Base-by-base conservation (phyloP, 2,888 invertebrate species). In the Catocala fraxini region DNA sequence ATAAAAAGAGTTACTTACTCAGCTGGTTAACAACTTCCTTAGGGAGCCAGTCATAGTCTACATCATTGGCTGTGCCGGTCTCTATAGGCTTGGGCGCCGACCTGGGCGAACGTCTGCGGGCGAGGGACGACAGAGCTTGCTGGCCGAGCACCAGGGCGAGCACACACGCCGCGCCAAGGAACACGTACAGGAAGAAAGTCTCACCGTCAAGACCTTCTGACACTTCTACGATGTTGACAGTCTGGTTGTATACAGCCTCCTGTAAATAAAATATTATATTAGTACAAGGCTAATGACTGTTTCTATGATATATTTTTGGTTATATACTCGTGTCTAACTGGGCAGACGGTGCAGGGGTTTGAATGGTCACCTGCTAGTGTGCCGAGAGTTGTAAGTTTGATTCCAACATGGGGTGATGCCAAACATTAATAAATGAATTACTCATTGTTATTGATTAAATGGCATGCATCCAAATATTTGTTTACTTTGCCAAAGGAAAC, bases 31-130 rank as follows among this genome's bases (percentile, higher is more conserved):
- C 95, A 69, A 97, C 97, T 90, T 98, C 98, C 84, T 97, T 97
- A 46, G 99, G 99, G 84, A 99, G 95, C 99, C 99, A 99, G 80
- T 99, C 99, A 85, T 98, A 99, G 91, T 99, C 99, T 4, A 99
- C 98, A 90, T 98, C 98, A 82, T 97, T 97, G 65, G 96, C 96
- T 0, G 99, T 99, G 69, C 99, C 99, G 78, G 98, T 97, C 93
- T 99, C 99, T 5, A 98, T 96, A 46, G 96, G 95, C 66, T 95
- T 95, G 56, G 96, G 95, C 0, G 87, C 95, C 68, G 92, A 92
- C 7, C 92, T 75, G 0, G 93, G 91, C 9, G 95, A 92, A 41
- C 97, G 95, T 85, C 97, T 97, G 63, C 97, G 96, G 39, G 98
- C 98, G 54, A 98, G 96, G 0, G 98, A 97, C 39, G 97, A 95